A percentile compares a stretch with the other conserved stretches of the same genome.
phyloP scores from a whole-genome alignment of 53 echinoderm and acorn worm genomes.

The Apostichopus leukothele region DNA sequence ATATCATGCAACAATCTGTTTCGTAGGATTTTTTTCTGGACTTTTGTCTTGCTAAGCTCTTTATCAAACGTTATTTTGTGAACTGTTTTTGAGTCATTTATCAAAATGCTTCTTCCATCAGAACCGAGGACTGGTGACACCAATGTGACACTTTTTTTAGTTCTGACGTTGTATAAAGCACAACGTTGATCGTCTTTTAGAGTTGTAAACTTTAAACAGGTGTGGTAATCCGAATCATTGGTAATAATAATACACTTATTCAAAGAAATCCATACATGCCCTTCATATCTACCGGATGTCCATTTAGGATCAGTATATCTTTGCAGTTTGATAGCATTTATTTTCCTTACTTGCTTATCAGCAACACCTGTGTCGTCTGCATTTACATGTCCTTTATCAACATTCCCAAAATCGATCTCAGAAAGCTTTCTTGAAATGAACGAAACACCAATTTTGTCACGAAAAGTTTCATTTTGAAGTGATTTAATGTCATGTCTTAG shows the following conservation, averaged over 20 bases:
- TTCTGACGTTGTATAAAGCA: too few relatives aligned
- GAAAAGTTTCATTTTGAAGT: not conserved
- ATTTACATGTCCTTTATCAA: not conserved
- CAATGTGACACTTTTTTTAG: too few relatives aligned
- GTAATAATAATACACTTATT: too few relatives aligned
- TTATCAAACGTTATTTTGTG: not conserved
- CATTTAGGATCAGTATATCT: too few relatives aligned
- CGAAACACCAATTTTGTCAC: not conserved
- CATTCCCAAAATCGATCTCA: not conserved
- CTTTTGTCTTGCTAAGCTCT: not conserved
- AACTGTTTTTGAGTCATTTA: not conserved
- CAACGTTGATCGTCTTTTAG: too few relatives aligned
- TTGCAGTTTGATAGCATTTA: too few relatives aligned
- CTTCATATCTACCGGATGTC: too few relatives aligned
- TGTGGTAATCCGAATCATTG: too few relatives aligned
- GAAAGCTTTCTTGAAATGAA: not conserved
- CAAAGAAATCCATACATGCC: too few relatives aligned
- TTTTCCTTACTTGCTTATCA: too few relatives aligned
- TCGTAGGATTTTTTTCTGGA: not conserved
- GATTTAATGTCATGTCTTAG: not conserved
- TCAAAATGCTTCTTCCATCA: not conserved
- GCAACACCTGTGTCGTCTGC: too few relatives aligned
- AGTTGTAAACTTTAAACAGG: too few relatives aligned
- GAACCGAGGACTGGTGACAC: not conserved
- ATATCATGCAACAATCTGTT: not conserved